Evolutionary conservation across 2,797 vertebrate species (phyloP).

Genomic region (Cuculus canorus): DNA sequence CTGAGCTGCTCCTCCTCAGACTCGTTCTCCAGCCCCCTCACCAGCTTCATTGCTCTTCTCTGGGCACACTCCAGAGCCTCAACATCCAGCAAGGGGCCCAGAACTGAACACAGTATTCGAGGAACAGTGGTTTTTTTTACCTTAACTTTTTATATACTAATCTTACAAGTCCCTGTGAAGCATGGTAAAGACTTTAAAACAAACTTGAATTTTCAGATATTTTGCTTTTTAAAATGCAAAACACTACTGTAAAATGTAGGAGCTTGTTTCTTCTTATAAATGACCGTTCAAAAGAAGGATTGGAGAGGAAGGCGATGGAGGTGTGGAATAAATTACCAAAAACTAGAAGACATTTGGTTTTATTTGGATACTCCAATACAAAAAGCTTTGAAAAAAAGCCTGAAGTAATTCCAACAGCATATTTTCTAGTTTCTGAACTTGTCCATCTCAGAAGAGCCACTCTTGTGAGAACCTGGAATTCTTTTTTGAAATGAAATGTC

Average conservation of each 20-base stretch:
- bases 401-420: background rate
- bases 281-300: background rate
- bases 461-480: background rate
- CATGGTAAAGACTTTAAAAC: background rate
- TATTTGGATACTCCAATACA: background rate
- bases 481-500: background rate
- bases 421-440: background rate
- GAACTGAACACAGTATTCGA: too few species aligned
- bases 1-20: too few species aligned
- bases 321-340: background rate
- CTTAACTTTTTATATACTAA: too few species aligned
- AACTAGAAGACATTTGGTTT: background rate
- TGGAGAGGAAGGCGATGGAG: background rate
- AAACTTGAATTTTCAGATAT: background rate
- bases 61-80: too few species aligned
- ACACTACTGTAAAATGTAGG: background rate
- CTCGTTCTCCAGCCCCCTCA: too few species aligned
- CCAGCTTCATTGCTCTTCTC: too few species aligned
- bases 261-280: background rate
- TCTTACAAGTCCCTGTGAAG: background rate
- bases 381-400: background rate
- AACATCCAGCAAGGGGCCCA: too few species aligned
- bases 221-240: background rate
- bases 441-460: background rate
- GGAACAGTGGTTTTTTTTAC: too few species aligned